Evolutionary conservation across 2,888 invertebrate species (phyloP).

Genomic region (Cephalotes varians): DNA sequence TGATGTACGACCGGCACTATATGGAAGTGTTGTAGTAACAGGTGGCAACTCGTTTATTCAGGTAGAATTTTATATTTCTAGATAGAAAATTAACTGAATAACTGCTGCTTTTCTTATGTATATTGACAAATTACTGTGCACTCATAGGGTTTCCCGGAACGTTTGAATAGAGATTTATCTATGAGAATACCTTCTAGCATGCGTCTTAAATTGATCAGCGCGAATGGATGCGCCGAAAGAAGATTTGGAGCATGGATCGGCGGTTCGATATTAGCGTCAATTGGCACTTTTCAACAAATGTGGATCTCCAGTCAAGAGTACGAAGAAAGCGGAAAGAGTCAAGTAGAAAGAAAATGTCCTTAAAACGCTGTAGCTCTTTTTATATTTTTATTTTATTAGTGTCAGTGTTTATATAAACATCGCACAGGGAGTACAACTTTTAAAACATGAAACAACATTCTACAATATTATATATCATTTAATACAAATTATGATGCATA

Average conservation of each 20-base stretch:
- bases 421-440: slow-evolving; percentile 41
- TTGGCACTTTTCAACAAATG: slow-evolving; percentile 99
- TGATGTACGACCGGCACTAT: slow-evolving; percentile 97
- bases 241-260: slow-evolving; percentile 99
- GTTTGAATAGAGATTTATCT: slow-evolving; percentile 95
- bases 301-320: slow-evolving; percentile 99
- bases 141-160: slow-evolving; percentile 95
- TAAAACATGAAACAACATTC: slow-evolving; percentile 1
- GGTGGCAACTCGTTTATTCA: slow-evolving; percentile 97
- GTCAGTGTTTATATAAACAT: slow-evolving; percentile 63
- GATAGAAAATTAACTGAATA: not conserved
- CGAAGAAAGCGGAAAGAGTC: slow-evolving; percentile 98
- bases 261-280: slow-evolving; percentile 98
- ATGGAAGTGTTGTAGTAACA: slow-evolving; percentile 97
- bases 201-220: slow-evolving; percentile 96
- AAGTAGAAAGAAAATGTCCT: slow-evolving; percentile 98
- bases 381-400: slow-evolving; percentile 48
- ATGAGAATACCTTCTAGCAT: slow-evolving; percentile 96
- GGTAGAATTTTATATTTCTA: slow-evolving; percentile 84
- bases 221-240: slow-evolving; percentile 95
- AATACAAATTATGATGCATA: slow-evolving; percentile 26
- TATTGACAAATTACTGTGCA: slow-evolving; percentile 79
- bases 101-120: not conserved
- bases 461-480: slow-evolving; percentile 21
- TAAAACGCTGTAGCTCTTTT: slow-evolving; percentile 82